These are phyloP conservation scores for Ommatoiulus sabulosus DNA, from an alignment of 2,888 invertebrate genomes.

Conservation along the genomic window DNA sequence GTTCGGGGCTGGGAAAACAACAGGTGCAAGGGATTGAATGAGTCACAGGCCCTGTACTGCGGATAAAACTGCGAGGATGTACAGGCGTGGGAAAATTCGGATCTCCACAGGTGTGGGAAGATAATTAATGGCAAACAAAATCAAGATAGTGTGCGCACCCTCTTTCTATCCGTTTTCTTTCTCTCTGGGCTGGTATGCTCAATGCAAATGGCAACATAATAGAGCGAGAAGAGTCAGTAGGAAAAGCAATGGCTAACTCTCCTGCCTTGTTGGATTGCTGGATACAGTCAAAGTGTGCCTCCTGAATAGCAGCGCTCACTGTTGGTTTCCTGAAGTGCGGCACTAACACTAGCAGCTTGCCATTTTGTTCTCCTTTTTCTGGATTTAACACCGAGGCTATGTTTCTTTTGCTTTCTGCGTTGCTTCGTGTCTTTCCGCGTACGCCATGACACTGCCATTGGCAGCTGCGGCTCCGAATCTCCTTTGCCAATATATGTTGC, in stretches of 20 bases:
- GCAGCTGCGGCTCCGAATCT: neutral
- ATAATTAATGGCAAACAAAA: constrained; percentile 61
- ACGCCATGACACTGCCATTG: constrained; percentile 30
- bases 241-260: constrained; percentile 24
- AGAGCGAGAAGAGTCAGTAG: constrained; percentile 17
- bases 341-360: neutral
- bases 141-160: constrained; percentile 57
- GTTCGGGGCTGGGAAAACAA: constrained; percentile 50
- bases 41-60: constrained; percentile 52
- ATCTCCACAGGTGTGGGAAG: constrained; percentile 59
- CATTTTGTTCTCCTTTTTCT: neutral
- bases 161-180: constrained; percentile 45
- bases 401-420: neutral
- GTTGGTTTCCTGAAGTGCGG: neutral
- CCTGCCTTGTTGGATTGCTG: neutral
- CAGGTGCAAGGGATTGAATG: constrained; percentile 54
- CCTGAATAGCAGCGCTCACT: neutral
- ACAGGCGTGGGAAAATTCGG: constrained; percentile 60
- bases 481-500: constrained; percentile 4
- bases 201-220: constrained; percentile 39
- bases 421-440: neutral
- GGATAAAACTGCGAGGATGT: constrained; percentile 47
- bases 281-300: neutral
- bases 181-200: constrained; percentile 32
- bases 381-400: neutral